Conservation (phyloP, 2,888 invertebrate species). For the Galeopsomyia nigrocyanea region DNA sequence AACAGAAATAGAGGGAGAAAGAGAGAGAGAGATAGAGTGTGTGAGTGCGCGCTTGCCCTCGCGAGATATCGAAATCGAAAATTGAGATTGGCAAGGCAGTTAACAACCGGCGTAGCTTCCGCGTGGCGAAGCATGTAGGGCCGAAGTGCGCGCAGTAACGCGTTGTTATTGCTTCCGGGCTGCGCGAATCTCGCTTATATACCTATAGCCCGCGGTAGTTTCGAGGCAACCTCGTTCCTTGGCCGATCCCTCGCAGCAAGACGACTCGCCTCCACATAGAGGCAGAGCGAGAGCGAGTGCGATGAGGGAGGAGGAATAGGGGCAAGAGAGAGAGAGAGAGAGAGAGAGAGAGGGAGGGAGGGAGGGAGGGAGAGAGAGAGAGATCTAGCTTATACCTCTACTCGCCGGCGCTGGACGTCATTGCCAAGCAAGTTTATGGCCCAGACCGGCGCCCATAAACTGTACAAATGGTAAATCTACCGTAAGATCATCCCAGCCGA, state of each 20-base stretch:
- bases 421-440: constrained; percentile 69
- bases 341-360: constrained; percentile 15
- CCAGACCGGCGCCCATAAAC: constrained; percentile 69
- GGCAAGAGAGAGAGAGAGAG: neutral
- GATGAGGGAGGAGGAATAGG: constrained; percentile 3
- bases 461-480: constrained; percentile 69
- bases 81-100: constrained; percentile 44
- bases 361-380: neutral
- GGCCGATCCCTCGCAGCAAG: constrained; percentile 26
- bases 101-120: constrained; percentile 46
- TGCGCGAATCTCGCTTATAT: neutral
- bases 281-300: neutral
- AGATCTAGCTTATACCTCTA: constrained; percentile 31
- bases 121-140: constrained; percentile 36
- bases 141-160: constrained; percentile 45
- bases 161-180: constrained; percentile 45
- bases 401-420: constrained; percentile 62
- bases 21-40: no score
- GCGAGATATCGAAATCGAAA: constrained; percentile 40
- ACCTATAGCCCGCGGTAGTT: constrained; percentile 23
- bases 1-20: neutral
- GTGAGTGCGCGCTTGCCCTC: no score
- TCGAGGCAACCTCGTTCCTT: constrained; percentile 42
- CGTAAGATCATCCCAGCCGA: constrained; percentile 69
- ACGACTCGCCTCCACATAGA: constrained; percentile 7